These are phyloP conservation scores for Bombus consobrinus DNA, from an alignment of 1,140 invertebrate species.

Conservation along the genomic window DNA sequence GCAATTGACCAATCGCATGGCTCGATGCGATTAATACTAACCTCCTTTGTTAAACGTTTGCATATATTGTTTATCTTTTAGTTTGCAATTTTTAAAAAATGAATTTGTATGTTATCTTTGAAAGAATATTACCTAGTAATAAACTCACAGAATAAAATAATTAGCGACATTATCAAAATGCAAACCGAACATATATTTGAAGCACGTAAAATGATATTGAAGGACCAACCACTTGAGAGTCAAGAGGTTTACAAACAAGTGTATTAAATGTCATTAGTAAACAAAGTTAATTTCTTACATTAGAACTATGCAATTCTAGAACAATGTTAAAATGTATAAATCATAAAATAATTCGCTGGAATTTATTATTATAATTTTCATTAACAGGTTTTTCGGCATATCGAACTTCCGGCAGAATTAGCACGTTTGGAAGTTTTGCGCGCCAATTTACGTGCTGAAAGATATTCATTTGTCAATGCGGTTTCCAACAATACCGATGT, in stretches of 20 bases:
- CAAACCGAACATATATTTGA: not conserved
- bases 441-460: constrained; percentile 80
- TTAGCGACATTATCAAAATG: not conserved
- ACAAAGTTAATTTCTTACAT: not conserved
- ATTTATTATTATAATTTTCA: not conserved
- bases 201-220: not conserved
- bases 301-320: not conserved
- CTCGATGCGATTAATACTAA: constrained; percentile 29
- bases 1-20: constrained; percentile 46
- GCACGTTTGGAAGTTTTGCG: constrained; percentile 84
- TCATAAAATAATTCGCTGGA: not conserved
- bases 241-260: not conserved
- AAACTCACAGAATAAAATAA: not conserved
- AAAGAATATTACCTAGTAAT: not conserved
- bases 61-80: not conserved
- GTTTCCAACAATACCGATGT: constrained; percentile 85
- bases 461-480: constrained; percentile 82
- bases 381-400: constrained; percentile 87
- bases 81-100: not conserved
- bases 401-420: constrained; percentile 89
- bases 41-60: constrained; percentile 5
- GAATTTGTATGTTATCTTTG: not conserved
- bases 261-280: no score
- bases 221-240: not conserved
- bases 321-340: not conserved